A percentile compares a stretch with the other conserved stretches of the same genome.
Evolutionary conservation across 2,888 invertebrate genomes (phyloP).

Genomic region (Hydrotaea cyrtoneurina): DNA sequence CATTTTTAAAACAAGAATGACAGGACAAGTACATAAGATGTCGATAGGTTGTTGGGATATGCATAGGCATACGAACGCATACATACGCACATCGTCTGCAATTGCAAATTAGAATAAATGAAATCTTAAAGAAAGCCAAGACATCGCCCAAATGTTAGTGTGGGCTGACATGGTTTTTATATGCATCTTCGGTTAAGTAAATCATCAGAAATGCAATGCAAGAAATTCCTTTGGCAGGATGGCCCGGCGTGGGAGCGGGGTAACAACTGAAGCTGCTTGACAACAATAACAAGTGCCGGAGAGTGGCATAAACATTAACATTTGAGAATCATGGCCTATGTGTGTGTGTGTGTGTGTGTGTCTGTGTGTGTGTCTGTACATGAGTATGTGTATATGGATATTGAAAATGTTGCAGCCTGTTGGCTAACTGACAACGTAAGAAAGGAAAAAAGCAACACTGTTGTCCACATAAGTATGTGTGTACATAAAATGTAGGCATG

Average conservation of each 20-base stretch:
- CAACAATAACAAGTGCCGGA: constrained; percentile 1
- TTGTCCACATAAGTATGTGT: not conserved
- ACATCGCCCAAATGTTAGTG: not conserved
- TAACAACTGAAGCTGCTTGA: not conserved
- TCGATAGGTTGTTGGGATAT: constrained; percentile 1
- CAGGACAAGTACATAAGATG: constrained; percentile 1
- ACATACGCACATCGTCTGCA: not conserved
- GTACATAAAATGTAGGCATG: not conserved
- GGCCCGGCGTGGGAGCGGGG: not conserved
- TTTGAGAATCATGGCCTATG: not conserved
- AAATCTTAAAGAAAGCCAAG: constrained; percentile 1
- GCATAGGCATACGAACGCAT: not conserved
- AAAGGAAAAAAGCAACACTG: constrained; percentile 10
- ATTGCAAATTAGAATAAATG: not conserved
- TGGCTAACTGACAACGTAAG: constrained; percentile 9
- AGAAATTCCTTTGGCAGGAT: not conserved
- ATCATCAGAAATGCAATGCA: constrained; percentile 12
- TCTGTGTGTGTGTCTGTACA: not conserved
- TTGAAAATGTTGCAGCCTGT: not conserved
- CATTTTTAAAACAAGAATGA: constrained; percentile 6
- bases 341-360: not conserved
- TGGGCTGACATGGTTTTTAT: not conserved
- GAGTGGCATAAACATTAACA: not conserved
- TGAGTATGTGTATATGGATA: no score
- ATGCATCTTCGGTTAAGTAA: not conserved